These are phyloP conservation scores for Petrosia ficiformis DNA, from an alignment of 37 sponge, comb jelly and placozoan species.

Conservation along the genomic window DNA sequence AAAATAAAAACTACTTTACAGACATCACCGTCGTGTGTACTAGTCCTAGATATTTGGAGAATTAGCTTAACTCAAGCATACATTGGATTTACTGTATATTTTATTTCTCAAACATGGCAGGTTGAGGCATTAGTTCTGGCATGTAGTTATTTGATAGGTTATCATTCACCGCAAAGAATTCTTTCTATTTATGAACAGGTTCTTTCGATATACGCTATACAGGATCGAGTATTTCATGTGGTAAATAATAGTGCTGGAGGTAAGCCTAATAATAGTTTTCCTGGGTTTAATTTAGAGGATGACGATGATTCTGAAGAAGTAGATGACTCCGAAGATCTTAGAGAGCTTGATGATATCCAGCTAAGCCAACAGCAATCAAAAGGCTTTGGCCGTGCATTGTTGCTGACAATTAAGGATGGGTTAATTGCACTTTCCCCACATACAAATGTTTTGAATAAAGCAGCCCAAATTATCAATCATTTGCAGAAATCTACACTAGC, in stretches of 20 bases:
- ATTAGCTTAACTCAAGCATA: slow-evolving; percentile 9
- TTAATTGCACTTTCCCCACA: neutral
- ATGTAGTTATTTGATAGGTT: too few species aligned
- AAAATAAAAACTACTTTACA: neutral
- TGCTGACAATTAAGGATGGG: slow-evolving; percentile 19
- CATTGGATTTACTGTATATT: slow-evolving; percentile 5
- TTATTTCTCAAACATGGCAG: too few species aligned
- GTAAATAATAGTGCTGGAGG: too few species aligned
- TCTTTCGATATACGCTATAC: too few species aligned
- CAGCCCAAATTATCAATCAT: slow-evolving; percentile 14
- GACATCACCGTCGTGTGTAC: neutral
- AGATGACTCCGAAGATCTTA: neutral
- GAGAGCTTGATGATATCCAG: neutral
- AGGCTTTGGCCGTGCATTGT: slow-evolving; percentile 19
- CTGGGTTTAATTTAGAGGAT: neutral
- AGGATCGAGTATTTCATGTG: too few species aligned
- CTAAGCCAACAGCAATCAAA: neutral
- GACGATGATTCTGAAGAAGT: neutral
- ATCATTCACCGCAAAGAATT: too few species aligned
- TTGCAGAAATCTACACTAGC: slow-evolving; percentile 22
- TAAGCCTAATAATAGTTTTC: too few species aligned
- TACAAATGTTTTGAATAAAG: neutral
- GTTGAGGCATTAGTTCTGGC: too few species aligned
- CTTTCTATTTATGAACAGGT: too few species aligned
- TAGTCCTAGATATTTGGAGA: slow-evolving; percentile 11